Conservation (phyloP, 2,888 invertebrate species). For the Cheilosia scutellata region DNA sequence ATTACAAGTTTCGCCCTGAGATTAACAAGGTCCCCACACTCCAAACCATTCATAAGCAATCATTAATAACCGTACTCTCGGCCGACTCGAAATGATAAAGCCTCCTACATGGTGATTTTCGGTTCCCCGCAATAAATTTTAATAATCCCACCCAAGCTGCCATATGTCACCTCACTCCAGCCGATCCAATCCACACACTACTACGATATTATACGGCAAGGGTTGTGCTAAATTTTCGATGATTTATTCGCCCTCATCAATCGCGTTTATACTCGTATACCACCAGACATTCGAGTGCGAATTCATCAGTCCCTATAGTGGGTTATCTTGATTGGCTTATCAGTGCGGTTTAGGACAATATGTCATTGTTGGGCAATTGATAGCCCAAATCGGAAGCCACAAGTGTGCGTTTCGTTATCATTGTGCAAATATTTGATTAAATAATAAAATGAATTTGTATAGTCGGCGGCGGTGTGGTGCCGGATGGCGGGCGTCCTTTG, state of each 20-base stretch:
- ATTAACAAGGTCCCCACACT: slow-evolving; percentile 68
- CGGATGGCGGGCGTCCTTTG: slow-evolving; percentile 24
- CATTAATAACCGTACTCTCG: slow-evolving; percentile 66
- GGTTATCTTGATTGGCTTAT: slow-evolving; percentile 54
- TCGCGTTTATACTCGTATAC: slow-evolving; percentile 18
- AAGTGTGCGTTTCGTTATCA: slow-evolving; percentile 51
- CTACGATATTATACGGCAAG: neutral
- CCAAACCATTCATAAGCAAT: slow-evolving; percentile 62
- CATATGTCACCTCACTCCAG: slow-evolving; percentile 53
- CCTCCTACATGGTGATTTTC: slow-evolving; percentile 65
- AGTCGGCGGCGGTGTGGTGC: neutral
- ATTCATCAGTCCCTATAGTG: slow-evolving; percentile 8
- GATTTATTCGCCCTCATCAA: slow-evolving; percentile 48
- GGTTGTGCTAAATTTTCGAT: slow-evolving; percentile 35
- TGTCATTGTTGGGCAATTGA: slow-evolving; percentile 50
- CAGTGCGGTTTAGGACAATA: slow-evolving; percentile 51
- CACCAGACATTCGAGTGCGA: neutral
- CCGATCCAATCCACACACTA: neutral
- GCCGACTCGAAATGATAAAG: slow-evolving; percentile 55
- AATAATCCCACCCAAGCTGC: slow-evolving; percentile 54
- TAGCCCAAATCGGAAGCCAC: slow-evolving; percentile 35
- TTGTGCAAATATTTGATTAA: slow-evolving; percentile 55
- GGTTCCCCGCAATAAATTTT: slow-evolving; percentile 66
- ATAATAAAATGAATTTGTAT: slow-evolving; percentile 47
- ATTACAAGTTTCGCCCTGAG: slow-evolving; percentile 61